Evolutionary conservation across 92 coral and sea anemone genomes (phyloP), one percentile per base, ranked within the genome.

Genomic region (Scolanthus callimorphus): DNA sequence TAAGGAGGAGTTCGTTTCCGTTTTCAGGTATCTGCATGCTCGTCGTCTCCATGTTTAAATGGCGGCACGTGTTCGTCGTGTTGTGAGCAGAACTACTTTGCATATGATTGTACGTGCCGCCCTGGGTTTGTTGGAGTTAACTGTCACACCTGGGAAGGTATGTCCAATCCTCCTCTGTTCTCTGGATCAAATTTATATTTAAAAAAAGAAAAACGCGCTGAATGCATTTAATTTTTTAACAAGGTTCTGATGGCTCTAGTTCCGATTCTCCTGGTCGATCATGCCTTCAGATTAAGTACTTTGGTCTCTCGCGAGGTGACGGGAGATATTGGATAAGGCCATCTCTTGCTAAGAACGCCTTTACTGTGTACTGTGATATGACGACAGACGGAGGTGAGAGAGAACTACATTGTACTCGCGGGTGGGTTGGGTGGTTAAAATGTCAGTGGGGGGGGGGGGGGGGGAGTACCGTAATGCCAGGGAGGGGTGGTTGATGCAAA

Each of bases 161-260:
- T 6, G 19, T 6, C 43, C 6, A 34, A 6, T 6, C 15, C 43
- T n/a, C n/a, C n/a, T n/a, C n/a, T n/a, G n/a, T n/a, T n/a, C n/a
- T n/a, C n/a, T n/a, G n/a, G n/a, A n/a, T n/a, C n/a, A n/a, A n/a
- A n/a, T n/a, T n/a, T n/a, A n/a, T n/a, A n/a, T n/a, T n/a, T n/a
- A n/a, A n/a, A n/a, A n/a, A n/a, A n/a, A n/a, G n/a, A n/a, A n/a
- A n/a, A n/a, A n/a, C n/a, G n/a, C n/a, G n/a, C n/a, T n/a, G n/a
- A n/a, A n/a, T n/a, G n/a, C n/a, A n/a, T n/a, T n/a, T n/a, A n/a
- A n/a, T 21, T 10, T 46, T 10, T 20, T 6, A 9, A 6, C 52
- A 9, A 46, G 52, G 52, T 4, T 46, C 17, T 4, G 47, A 68
- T 46, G 75, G 75, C 1, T 55, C 75, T 11, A n/a, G 2, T 6